These are phyloP conservation scores for Panurus biarmicus DNA, from an alignment of 2,113 vertebrate species.

Conservation along the genomic window DNA sequence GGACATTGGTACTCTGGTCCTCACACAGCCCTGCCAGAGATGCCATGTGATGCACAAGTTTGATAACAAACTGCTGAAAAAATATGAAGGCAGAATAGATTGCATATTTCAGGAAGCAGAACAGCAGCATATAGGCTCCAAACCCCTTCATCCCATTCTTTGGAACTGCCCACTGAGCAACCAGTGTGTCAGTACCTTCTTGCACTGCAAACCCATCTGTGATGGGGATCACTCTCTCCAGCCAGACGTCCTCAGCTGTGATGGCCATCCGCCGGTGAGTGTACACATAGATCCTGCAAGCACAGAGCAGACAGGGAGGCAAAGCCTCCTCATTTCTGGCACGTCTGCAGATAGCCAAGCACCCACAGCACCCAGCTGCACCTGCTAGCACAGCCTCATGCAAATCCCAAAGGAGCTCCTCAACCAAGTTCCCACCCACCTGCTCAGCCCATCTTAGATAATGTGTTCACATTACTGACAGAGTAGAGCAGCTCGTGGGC, in stretches of 20 bases:
- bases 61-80: not conserved
- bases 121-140: not conserved
- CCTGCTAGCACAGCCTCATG: rapidly evolving
- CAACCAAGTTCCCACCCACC: rapidly evolving
- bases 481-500: not conserved
- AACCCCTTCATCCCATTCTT: not conserved
- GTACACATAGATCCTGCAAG: conserved; percentile 82
- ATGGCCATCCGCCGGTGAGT: conserved; percentile 90
- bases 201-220: conserved; percentile 78
- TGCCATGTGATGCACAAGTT: rapidly evolving
- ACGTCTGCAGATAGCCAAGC: rapidly evolving
- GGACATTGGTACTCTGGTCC: rapidly evolving
- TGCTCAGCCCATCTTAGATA: rapidly evolving
- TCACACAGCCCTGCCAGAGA: not conserved
- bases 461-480: rapidly evolving
- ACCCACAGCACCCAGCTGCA: not conserved
- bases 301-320: not conserved
- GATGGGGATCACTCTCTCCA: conserved; percentile 83
- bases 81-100: not conserved
- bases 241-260: conserved; percentile 82
- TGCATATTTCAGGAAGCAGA: not conserved
- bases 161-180: not conserved
- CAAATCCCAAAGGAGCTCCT: not conserved
- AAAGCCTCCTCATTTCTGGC: not conserved
- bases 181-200: conserved; percentile 72